phyloP scores from a whole-genome alignment of 2,888 invertebrate genomes.

The Halocaridina rubra region DNA sequence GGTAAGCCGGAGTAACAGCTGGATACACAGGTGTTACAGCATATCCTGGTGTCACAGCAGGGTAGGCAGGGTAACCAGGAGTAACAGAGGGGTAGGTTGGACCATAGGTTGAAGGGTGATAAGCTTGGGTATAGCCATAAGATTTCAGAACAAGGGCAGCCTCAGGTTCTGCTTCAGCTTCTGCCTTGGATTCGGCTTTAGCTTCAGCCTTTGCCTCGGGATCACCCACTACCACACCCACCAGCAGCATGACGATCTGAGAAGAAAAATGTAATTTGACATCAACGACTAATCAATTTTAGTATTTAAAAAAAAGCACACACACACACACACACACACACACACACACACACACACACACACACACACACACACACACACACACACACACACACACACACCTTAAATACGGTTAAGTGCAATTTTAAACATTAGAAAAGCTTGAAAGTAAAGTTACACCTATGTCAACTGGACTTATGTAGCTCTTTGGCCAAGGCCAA shows the following conservation, averaged over 20 bases:
- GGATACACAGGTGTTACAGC: background rate
- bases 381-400: background rate
- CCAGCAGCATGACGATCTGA: background rate
- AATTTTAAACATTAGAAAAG: background rate
- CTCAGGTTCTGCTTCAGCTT: slow-evolving; percentile 8
- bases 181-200: background rate
- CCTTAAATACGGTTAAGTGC: background rate
- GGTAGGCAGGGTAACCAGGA: background rate
- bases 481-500: too few species aligned
- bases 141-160: background rate
- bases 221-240: background rate
- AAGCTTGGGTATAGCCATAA: background rate
- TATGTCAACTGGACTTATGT: too few species aligned
- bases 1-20: background rate
- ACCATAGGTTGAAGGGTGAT: slow-evolving; percentile 12
- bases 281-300: too few species aligned
- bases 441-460: too few species aligned
- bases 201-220: too few species aligned
- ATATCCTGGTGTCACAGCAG: background rate
- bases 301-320: background rate
- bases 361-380: too few species aligned
- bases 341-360: background rate
- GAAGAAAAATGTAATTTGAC: too few species aligned
- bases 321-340: background rate
- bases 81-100: slow-evolving; percentile 12